Evolutionary conservation across 1,140 invertebrate genomes (phyloP), one percentile per base, ranked within the genome.

Genomic region (Wasmannia auropunctata): DNA sequence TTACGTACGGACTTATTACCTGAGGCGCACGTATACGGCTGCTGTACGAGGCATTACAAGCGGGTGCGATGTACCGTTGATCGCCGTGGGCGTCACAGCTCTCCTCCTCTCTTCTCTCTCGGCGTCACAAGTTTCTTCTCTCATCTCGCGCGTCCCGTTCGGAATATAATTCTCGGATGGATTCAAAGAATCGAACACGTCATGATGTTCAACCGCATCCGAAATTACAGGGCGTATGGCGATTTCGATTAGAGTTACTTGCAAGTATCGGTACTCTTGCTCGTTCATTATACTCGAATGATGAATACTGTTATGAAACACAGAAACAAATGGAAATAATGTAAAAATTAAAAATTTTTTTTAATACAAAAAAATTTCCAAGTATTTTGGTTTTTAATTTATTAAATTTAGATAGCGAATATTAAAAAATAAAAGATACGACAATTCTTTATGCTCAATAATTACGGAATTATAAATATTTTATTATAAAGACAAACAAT

Each of bases 31-130:
- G 46, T 80, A n/a, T n/a, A 87, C 79, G 77, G 77, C 62, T 74
- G 81, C 80, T 60, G 76, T 63, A 79, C 54, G 56, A 76, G 54
- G 88, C 86, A 83, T 90, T 88, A 88, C 88, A 25, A 86, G 81
- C 86, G 89, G 87, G 89, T 90, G 88, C 88, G 86, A 93, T 93
- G 91, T 94, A 93, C 93, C 93, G 93, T 94, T 94, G 89, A 91
- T 93, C 91, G 93, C 93, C 91, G 90, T 90, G 86, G 91, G 93
- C 93, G 89, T 89, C 86, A 85, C 79, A 40, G 76, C 69, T 62
- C 56, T 69, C 51, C 63, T 54, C 31, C 31, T 49, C n/a, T 69
- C 51, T 22, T n/a, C 54, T 2, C 51, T 28, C 62, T 28, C 34
- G 51, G 5, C 31, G 49, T 31, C 46, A 7, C 46, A 40, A 43